Base-by-base conservation (phyloP, 1,140 invertebrate genomes). In the Drosophila guanche region DNA sequence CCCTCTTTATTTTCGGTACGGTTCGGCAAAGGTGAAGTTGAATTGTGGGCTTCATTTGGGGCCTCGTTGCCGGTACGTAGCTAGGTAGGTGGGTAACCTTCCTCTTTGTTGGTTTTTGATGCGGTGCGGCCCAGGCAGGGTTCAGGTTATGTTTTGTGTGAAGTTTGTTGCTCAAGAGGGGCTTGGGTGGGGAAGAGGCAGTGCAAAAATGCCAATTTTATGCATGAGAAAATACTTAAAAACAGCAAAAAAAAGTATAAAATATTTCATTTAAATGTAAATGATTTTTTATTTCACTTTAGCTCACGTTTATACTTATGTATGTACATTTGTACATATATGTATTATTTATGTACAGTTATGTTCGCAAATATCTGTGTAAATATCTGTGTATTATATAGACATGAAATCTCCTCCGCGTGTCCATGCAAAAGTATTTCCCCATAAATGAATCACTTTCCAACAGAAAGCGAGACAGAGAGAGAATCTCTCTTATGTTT, bases 261-360 rank as follows among this genome's bases (percentile, higher is more conserved):
- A 75, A 86, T 81, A 81, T 86, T 86, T 86, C 74, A 80, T 86
- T 85, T 80, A 86, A 71, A 86, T 86, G 81, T 86, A 80, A 86
- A 86, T 86, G 76, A 68, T 77, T 51, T 74, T 74, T 84, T 70
- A 65, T 66, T 41, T 65, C 56, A 45, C 71, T 67, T 52, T 54
- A 43, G 25, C 50, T 20, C 51, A 41, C 14, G 61, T 12, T 43
- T 51, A 29, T 23, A 12, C 7, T 16, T 33, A 27, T 22, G 42
- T 68, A 40, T 33, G 10, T 25, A 42, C 7, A 14, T 16, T 25
- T 42, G 45, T 48, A 10, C 29, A 33, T 27, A 6, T 27, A 5
- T 27, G 6, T 27, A 27, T 27, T 27, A 27, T 27, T 27, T 27
- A 27, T 27, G 25, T 5, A 27, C 25, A 5, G 29, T 8, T 33